Evolutionary conservation across 1,140 invertebrate genomes (phyloP), one percentile per base, ranked within the genome.

Genomic region (Gryllus bimaculatus): DNA sequence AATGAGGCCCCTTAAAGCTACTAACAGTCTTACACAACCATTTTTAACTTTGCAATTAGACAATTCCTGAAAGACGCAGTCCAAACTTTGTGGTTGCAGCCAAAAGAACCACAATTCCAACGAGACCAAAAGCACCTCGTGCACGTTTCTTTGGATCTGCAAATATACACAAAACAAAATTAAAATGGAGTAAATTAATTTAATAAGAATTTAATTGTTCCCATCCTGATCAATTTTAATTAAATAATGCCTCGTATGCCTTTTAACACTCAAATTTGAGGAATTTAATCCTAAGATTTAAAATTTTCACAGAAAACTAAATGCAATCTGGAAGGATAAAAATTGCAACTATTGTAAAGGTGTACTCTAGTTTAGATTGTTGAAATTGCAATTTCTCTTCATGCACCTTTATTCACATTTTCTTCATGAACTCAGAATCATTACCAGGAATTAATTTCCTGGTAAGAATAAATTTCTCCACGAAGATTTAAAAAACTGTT

Each of bases 101-200:
- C 3, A 88, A 78, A 13, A 88, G 81, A 75, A 83, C 82, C 0
- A 88, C 54, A 2, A 85, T 74, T 8, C 86, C 87, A 75, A 86
- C 80, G 79, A 87, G 86, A 18, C 83, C 85, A 82, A 87, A 86
- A n/a, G 83, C 83, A 47, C 87, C 87, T 78, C 84, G 81, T 81
- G 84, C 80, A 80, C 82, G 80, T 18, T 83, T 82, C 80, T 81
- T 81, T 21, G 82, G 82, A 78, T 83, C 81, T 74, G 81, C 7
- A 81, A 73, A 47, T 78, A 48, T 20, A 79, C n/a, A 76, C 20
- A 75, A 74, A 76, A 47, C 76, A 8, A 18, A 79, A 7, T 79
- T 49, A 8, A 80, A 74, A n/a, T 15, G 12, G 8, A 20, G n/a
- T 26, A 18, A 6, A 8, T 15, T 8, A 74, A 74, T n/a, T 18